These are phyloP conservation scores for Naso thynnoides DNA, from an alignment of 2,797 vertebrate species.

Conservation along the genomic window DNA sequence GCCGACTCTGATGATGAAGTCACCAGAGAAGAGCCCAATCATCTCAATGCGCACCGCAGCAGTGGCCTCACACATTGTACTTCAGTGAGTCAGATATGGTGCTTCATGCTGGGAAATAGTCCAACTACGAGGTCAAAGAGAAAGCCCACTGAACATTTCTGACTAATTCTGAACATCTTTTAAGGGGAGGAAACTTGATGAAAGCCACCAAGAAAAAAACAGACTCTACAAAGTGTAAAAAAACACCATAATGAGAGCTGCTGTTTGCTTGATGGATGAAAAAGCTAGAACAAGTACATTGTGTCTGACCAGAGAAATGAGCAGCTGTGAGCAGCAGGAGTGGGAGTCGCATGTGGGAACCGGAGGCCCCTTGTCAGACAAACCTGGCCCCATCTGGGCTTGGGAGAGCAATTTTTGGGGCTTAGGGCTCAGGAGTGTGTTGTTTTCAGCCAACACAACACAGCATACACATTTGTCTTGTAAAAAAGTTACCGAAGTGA, in stretches of 20 bases:
- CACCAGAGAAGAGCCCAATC: slow-evolving; percentile 50
- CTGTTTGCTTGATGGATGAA: slow-evolving; percentile 52
- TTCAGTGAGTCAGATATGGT: slow-evolving; percentile 62
- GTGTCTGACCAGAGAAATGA: slow-evolving; percentile 46
- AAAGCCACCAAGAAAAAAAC: slow-evolving; percentile 31
- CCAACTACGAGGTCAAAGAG: slow-evolving; percentile 66
- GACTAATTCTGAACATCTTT: slow-evolving; percentile 46
- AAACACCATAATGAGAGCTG: slow-evolving; percentile 54
- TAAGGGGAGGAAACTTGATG: slow-evolving; percentile 20
- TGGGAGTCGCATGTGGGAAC: slow-evolving; percentile 47
- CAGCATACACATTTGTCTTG: slow-evolving; percentile 14
- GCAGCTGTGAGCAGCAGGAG: slow-evolving; percentile 57
- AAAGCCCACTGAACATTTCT: slow-evolving; percentile 35
- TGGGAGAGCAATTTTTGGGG: slow-evolving; percentile 1
- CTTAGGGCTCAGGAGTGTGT: not conserved
- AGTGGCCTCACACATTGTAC: slow-evolving; percentile 50
- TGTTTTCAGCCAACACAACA: slow-evolving; percentile 15
- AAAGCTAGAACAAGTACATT: slow-evolving; percentile 27
- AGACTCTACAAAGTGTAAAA: slow-evolving; percentile 19
- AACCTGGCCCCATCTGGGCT: slow-evolving; percentile 33
- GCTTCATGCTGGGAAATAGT: slow-evolving; percentile 31
- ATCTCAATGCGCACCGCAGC: slow-evolving; percentile 49
- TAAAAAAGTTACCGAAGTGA: slow-evolving; percentile 45
- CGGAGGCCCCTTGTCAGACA: slow-evolving; percentile 33
- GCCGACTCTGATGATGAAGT: slow-evolving; percentile 60